Evolutionary conservation across 37 sponge, comb jelly and placozoan genomes (phyloP).

Genomic region (Agelas oroides): DNA sequence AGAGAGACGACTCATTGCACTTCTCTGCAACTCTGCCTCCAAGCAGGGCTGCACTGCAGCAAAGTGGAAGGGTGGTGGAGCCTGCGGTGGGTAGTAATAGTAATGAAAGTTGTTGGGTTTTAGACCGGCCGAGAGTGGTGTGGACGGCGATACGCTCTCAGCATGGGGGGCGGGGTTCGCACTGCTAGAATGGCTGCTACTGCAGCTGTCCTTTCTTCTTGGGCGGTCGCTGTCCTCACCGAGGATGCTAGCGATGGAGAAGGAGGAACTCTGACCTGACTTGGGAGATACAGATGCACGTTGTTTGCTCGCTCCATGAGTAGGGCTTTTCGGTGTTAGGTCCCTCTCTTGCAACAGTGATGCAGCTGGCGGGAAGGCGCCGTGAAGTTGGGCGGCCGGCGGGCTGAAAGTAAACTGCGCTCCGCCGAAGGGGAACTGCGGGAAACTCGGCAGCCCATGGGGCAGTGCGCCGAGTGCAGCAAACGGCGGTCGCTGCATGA

Average conservation of each 20-base stretch:
- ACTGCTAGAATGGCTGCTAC: background rate
- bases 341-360: background rate
- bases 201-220: background rate
- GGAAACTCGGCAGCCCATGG: background rate
- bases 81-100: conserved; percentile 15
- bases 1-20: background rate
- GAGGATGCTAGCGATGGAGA: conserved; percentile 71
- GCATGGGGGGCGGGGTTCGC: background rate
- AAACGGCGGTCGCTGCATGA: conserved; percentile 49
- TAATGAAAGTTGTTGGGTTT: conserved; percentile 36
- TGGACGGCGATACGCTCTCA: conserved; percentile 22
- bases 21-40: conserved; percentile 24
- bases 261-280: conserved; percentile 25
- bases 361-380: background rate
- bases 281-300: conserved; percentile 4
- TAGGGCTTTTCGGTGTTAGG: background rate
- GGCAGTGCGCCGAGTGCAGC: conserved; percentile 1
- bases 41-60: background rate
- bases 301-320: background rate
- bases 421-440: conserved; percentile 1
- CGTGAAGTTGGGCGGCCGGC: background rate
- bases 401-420: conserved; percentile 28
- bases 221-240: conserved; percentile 1
- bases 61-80: conserved; percentile 1
- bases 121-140: conserved; percentile 30